phyloP scores from a whole-genome alignment of 2,113 vertebrate species.

The Scomber scombrus region DNA sequence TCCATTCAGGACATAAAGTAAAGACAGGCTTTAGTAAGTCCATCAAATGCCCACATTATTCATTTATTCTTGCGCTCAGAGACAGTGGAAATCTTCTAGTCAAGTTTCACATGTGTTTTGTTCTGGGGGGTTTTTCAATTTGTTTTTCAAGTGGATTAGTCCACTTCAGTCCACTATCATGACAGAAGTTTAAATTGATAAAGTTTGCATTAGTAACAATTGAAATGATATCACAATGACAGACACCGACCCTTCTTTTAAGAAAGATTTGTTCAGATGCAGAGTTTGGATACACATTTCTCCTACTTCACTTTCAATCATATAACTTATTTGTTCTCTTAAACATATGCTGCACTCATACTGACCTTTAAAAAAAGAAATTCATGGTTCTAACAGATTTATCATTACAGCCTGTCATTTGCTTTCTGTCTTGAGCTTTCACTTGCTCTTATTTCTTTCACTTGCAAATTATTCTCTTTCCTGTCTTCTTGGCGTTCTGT shows the following conservation, averaged over 20 bases:
- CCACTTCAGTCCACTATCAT: background rate
- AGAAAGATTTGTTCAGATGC: constrained; percentile 11
- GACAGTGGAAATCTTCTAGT: too few relatives aligned
- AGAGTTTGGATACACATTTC: constrained; percentile 32
- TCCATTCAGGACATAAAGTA: too few relatives aligned
- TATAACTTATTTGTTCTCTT: constrained; percentile 12
- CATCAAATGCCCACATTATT: too few relatives aligned
- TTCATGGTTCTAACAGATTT: constrained; percentile 33
- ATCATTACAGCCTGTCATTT: constrained; percentile 38
- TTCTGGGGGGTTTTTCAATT: too few relatives aligned
- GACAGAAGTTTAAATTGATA: background rate
- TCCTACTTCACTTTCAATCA: constrained; percentile 29
- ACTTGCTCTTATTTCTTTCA: background rate
- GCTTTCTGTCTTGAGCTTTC: constrained; percentile 28
- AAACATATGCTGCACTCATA: constrained; percentile 14
- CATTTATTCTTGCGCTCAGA: too few relatives aligned
- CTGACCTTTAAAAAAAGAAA: constrained; percentile 46
- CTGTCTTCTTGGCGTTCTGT: constrained; percentile 2
- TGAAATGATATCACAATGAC: too few relatives aligned
- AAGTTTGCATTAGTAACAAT: too few relatives aligned
- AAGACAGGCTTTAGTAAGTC: too few relatives aligned
- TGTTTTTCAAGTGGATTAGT: background rate
- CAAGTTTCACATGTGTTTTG: too few relatives aligned
- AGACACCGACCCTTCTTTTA: too few relatives aligned
- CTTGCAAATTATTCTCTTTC: constrained; percentile 36